A percentile compares a stretch with the other conserved stretches of the same genome.
phyloP scores from a whole-genome alignment of 2,797 vertebrate species.

The Chelonia mydas region DNA sequence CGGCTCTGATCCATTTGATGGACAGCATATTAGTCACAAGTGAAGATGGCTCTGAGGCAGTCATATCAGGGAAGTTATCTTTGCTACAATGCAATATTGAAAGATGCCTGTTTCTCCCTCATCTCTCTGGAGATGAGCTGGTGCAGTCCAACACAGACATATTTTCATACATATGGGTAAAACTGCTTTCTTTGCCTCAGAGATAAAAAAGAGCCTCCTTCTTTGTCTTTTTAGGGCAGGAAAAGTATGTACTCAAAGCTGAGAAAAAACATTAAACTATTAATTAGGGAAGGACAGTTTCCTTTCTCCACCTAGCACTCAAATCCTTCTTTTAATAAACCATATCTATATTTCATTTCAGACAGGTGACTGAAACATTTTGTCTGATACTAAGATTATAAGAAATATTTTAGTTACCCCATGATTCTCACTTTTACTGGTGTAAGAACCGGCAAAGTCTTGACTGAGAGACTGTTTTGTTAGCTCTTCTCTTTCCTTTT shows the following conservation, averaged over 20 bases:
- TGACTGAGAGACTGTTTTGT: slow-evolving; percentile 1
- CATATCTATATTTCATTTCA: too few relatives aligned
- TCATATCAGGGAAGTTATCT: slow-evolving; percentile 29
- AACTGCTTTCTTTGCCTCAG: too few relatives aligned
- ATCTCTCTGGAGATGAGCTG: too few relatives aligned
- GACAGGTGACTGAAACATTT: too few relatives aligned
- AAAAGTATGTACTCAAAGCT: not conserved
- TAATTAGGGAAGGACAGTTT: not conserved
- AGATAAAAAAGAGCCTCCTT: too few relatives aligned
- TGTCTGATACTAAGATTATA: too few relatives aligned
- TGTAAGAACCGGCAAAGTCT: not conserved
- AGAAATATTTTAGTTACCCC: too few relatives aligned
- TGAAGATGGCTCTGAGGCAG: slow-evolving; percentile 45
- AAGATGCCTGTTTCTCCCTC: not conserved
- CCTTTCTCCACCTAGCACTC: accelerated
- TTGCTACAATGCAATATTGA: not conserved
- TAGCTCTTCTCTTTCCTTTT: accelerated
- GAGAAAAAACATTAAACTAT: not conserved
- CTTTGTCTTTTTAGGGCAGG: not conserved
- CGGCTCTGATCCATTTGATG: slow-evolving; percentile 20
- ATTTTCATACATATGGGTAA: too few relatives aligned
- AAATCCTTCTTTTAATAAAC: not conserved
- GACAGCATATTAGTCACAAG: slow-evolving; percentile 61
- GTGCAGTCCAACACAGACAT: too few relatives aligned
- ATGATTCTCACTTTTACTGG: too few relatives aligned